Evolutionary conservation across 1,140 invertebrate genomes (phyloP).

Genomic region (Portunus trituberculatus): DNA sequence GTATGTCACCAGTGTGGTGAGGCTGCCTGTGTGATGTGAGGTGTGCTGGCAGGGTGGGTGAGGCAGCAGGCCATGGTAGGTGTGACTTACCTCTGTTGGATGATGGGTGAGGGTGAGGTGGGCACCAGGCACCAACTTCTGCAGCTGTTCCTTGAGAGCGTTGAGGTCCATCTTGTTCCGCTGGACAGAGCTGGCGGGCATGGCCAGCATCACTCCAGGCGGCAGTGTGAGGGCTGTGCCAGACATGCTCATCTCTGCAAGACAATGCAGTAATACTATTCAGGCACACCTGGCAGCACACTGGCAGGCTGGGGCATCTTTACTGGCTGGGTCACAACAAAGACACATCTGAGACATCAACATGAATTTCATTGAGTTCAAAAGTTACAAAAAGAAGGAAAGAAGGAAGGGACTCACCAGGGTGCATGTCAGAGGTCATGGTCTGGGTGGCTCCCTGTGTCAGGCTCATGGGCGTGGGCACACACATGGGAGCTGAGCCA

Average conservation of each 20-base stretch:
- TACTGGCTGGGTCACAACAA: not conserved
- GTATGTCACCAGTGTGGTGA: not conserved
- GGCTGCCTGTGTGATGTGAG: not conserved
- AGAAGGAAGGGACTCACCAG: not conserved
- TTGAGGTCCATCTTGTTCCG: conserved; percentile 66
- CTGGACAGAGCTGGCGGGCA: conserved; percentile 59
- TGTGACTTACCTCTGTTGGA: conserved; percentile 26
- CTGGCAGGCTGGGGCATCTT: not conserved
- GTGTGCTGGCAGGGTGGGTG: not conserved
- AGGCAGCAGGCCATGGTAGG: not conserved
- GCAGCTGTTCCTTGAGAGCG: conserved; percentile 60
- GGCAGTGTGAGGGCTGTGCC: conserved; percentile 44
- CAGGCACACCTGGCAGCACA: not conserved
- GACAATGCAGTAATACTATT: not conserved
- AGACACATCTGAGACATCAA: not conserved
- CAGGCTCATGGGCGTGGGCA: conserved; percentile 52
- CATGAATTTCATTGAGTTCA: too few relatives aligned
- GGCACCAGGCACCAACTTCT: conserved; percentile 65
- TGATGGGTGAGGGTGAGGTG: conserved; percentile 51
- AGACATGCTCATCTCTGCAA: conserved; percentile 56
- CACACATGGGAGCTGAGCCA: conserved; percentile 39
- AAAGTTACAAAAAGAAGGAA: not conserved
- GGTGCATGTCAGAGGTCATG: conserved; percentile 45
- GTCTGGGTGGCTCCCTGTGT: conserved; percentile 26
- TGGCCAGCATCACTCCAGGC: conserved; percentile 43